A percentile compares a stretch with the other conserved stretches of the same genome.
phyloP scores from a whole-genome alignment of 2,888 invertebrate species.

The Amphipyra tragopoginis region DNA sequence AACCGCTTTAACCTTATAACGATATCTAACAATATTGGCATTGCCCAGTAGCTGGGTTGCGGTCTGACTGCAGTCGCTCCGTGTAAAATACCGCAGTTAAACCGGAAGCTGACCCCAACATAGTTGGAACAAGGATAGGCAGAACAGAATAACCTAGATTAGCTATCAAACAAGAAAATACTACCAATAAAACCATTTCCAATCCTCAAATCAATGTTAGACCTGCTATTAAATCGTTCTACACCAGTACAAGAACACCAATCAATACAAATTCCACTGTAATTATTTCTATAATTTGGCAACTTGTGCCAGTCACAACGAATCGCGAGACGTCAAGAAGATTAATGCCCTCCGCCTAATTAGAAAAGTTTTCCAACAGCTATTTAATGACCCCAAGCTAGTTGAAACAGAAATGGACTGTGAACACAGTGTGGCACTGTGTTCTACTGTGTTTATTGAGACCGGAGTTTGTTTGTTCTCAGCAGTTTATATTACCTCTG shows the following conservation, averaged over 20 bases:
- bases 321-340: slow-evolving; percentile 77
- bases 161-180: background rate
- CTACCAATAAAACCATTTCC: slow-evolving; percentile 7
- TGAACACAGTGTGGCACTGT: slow-evolving; percentile 55
- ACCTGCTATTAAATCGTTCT: slow-evolving; percentile 16
- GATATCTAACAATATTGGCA: no score
- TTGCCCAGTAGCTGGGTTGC: no score
- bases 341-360: slow-evolving; percentile 84
- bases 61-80: no score
- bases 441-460: slow-evolving; percentile 38
- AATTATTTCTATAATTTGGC: slow-evolving; percentile 78
- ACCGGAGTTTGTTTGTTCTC: slow-evolving; percentile 31
- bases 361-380: slow-evolving; percentile 84
- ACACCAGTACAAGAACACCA: slow-evolving; percentile 12
- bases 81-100: no score
- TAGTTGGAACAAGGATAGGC: no score
- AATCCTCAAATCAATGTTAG: slow-evolving; percentile 10
- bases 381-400: slow-evolving; percentile 76
- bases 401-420: slow-evolving; percentile 60
- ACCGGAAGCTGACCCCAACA: no score
- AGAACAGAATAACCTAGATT: background rate
- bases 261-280: slow-evolving; percentile 59
- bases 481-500: slow-evolving; percentile 30
- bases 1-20: no score
- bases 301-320: slow-evolving; percentile 80